Percentiles rank a stretch among this genome's conserved stretches.
phyloP scores from a whole-genome alignment of 2,888 invertebrate genomes.

The Eurois occulta region DNA sequence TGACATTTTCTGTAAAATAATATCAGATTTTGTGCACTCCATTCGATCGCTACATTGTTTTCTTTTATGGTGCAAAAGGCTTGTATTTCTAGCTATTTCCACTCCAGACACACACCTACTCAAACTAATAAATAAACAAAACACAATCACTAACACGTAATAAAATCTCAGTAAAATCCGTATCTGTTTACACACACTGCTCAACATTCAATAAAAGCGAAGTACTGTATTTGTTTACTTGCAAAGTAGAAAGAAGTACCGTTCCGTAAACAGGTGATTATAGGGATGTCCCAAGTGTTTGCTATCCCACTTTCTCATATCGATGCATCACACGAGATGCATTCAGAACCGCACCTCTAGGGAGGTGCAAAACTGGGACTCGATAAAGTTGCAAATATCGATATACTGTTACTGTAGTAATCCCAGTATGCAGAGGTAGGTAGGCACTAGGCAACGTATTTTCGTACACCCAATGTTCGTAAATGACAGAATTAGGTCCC shows the following conservation, averaged over 20 bases:
- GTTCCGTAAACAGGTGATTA: constrained; percentile 82
- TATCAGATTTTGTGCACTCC: background rate
- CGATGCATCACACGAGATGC: constrained; percentile 84
- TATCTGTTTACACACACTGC: constrained; percentile 58
- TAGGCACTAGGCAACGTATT: constrained; percentile 47
- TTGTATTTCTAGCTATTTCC: constrained; percentile 1
- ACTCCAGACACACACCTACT: constrained; percentile 35
- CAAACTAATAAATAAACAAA: constrained; percentile 54
- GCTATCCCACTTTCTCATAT: constrained; percentile 81
- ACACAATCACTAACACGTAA: constrained; percentile 57
- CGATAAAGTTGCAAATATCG: constrained; percentile 65
- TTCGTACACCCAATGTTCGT: constrained; percentile 49
- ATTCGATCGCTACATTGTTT: background rate
- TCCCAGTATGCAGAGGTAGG: constrained; percentile 30
- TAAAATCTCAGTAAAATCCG: constrained; percentile 57
- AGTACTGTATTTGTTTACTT: constrained; percentile 63
- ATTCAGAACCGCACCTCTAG: constrained; percentile 77
- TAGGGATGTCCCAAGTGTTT: constrained; percentile 76
- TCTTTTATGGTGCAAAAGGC: background rate
- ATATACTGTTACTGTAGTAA: constrained; percentile 47
- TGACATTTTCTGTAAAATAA: background rate
- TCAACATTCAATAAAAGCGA: constrained; percentile 61
- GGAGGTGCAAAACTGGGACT: constrained; percentile 58
- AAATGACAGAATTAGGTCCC: constrained; percentile 41
- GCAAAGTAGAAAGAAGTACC: constrained; percentile 64